Percentiles rank a stretch among this genome's conserved stretches.
phyloP scores from a whole-genome alignment of 1,140 invertebrate genomes.

The Galleria mellonella region DNA sequence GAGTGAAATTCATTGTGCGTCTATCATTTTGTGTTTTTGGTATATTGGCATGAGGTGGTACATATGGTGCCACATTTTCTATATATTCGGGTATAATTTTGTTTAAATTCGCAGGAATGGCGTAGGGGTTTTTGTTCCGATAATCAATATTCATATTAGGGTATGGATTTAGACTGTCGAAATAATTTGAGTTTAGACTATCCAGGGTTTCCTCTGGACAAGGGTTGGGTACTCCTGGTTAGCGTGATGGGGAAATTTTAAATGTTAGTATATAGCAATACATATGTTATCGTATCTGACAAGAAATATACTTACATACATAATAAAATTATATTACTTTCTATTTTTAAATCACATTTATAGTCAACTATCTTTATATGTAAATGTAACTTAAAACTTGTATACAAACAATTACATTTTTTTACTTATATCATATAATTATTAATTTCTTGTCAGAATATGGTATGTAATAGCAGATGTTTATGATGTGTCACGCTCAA shows the following conservation, averaged over 20 bases:
- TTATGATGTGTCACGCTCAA: constrained; percentile 6
- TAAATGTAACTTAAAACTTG: no score
- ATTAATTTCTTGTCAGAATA: no score
- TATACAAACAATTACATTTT: no score
- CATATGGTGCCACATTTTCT: constrained; percentile 31
- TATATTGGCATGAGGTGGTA: constrained; percentile 34
- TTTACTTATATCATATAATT: no score
- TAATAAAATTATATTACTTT: no score
- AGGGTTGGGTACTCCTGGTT: constrained; percentile 49
- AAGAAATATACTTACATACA: not conserved
- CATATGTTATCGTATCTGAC: constrained; percentile 7
- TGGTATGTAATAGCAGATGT: constrained; percentile 1
- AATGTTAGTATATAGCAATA: constrained; percentile 39
- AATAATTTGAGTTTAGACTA: constrained; percentile 60
- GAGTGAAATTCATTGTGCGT: constrained; percentile 28
- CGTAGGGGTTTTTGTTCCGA: constrained; percentile 68
- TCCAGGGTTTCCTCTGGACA: constrained; percentile 60
- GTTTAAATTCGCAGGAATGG: constrained; percentile 70
- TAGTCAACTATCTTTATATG: no score
- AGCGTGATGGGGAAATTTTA: constrained; percentile 43
- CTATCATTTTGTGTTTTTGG: constrained; percentile 18
- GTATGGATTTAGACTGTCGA: constrained; percentile 56
- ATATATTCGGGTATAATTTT: constrained; percentile 55
- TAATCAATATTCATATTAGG: constrained; percentile 48
- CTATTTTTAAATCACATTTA: no score